Percentiles rank a stretch among this genome's conserved stretches.
These are phyloP conservation scores for Bubo bubo DNA, from an alignment of 2,113 vertebrate species.

Conservation along the genomic window DNA sequence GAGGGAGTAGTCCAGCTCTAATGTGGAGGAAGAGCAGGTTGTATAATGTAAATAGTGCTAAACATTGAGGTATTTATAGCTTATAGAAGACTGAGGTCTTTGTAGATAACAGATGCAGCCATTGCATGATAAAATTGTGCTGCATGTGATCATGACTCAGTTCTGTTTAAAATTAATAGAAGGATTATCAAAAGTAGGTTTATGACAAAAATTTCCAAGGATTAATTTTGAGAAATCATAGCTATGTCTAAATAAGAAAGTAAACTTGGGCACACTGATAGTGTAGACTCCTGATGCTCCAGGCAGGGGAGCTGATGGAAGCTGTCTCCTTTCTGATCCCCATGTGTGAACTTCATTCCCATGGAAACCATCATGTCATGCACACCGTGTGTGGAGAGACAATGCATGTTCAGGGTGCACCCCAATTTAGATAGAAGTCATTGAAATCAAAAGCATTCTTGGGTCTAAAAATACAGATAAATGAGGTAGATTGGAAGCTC, in stretches of 20 bases:
- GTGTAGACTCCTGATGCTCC: background rate
- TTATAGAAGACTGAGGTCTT: background rate
- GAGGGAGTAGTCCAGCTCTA: background rate
- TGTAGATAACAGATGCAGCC: background rate
- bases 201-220: background rate
- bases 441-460: background rate
- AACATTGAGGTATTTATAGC: background rate
- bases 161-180: background rate
- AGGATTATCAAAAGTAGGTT: background rate
- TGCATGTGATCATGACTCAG: background rate
- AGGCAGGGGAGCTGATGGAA: background rate
- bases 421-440: background rate
- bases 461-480: background rate
- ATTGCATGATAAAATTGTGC: background rate
- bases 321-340: background rate
- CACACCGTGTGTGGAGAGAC: background rate
- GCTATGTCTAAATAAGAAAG: background rate
- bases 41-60: background rate
- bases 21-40: background rate
- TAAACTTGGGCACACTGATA: background rate
- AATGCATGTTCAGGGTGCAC: background rate
- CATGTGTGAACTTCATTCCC: background rate
- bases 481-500: background rate
- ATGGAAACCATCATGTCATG: background rate
- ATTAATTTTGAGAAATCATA: background rate